Conservation (phyloP, 2,113 vertebrate genomes). For the Sakesphorus luctuosus region DNA sequence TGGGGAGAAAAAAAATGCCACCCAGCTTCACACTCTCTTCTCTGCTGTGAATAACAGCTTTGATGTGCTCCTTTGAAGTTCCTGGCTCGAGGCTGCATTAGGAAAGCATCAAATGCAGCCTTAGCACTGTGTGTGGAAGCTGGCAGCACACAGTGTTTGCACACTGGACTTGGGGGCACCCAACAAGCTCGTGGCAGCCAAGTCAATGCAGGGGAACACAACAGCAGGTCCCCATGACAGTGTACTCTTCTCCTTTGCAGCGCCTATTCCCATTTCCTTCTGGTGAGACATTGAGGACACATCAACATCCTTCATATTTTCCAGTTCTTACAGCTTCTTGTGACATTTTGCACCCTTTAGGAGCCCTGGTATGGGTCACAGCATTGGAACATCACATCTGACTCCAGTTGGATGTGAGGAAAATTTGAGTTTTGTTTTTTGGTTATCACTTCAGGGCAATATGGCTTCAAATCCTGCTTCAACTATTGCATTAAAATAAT, state of each 20-base stretch:
- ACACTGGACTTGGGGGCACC: background rate
- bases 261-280: background rate
- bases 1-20: conserved; percentile 67
- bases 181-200: background rate
- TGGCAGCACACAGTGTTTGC: background rate
- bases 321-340: background rate
- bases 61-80: conserved; percentile 80
- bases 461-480: background rate
- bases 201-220: background rate
- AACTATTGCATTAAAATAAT: background rate
- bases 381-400: background rate
- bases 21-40: conserved; percentile 60
- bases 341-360: background rate
- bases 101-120: conserved; percentile 69
- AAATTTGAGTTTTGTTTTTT: background rate
- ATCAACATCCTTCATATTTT: background rate
- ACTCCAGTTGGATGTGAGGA: accelerated
- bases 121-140: conserved; percentile 37
- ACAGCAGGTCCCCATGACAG: background rate
- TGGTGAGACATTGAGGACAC: background rate
- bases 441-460: background rate
- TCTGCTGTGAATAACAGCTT: conserved; percentile 71
- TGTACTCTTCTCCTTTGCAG: background rate
- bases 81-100: conserved; percentile 68
- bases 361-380: background rate